A percentile compares a stretch with the other conserved stretches of the same genome.
Conservation (phyloP, 1,140 invertebrate species). For the Chymomyza costata region DNA sequence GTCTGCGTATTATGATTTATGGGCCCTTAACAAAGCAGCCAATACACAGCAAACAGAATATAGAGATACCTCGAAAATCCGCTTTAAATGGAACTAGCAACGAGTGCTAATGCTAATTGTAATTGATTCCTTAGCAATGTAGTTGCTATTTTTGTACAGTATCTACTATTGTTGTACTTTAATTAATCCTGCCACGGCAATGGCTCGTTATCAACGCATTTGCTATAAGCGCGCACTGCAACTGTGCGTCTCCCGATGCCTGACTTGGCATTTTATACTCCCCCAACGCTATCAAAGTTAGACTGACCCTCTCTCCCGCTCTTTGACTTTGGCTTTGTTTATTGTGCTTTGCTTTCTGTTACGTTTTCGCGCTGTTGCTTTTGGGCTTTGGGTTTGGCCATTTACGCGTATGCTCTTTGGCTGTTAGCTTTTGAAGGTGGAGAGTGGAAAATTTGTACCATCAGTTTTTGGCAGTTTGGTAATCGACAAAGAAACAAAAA, state of each 20-base stretch:
- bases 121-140: conserved; percentile 21
- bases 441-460: conserved; percentile 31
- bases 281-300: no score
- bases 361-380: no score
- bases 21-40: not conserved
- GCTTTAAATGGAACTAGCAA: no score
- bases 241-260: conserved; percentile 29
- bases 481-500: no score
- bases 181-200: conserved; percentile 15
- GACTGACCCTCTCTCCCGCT: not conserved
- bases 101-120: conserved; percentile 21
- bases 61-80: no score
- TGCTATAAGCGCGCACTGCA: conserved; percentile 14
- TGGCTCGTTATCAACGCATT: conserved; percentile 9
- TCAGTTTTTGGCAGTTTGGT: no score
- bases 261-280: conserved; percentile 17
- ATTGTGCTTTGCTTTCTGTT: no score
- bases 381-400: not conserved
- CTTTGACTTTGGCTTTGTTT: conserved; percentile 3
- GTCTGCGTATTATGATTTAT: conserved; percentile 8
- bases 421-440: not conserved
- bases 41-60: no score
- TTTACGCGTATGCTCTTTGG: conserved; percentile 24
- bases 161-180: no score
- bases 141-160: conserved; percentile 12